These are phyloP conservation scores for Nebria ingens DNA, from an alignment of 1,140 invertebrate genomes.

Conservation along the genomic window DNA sequence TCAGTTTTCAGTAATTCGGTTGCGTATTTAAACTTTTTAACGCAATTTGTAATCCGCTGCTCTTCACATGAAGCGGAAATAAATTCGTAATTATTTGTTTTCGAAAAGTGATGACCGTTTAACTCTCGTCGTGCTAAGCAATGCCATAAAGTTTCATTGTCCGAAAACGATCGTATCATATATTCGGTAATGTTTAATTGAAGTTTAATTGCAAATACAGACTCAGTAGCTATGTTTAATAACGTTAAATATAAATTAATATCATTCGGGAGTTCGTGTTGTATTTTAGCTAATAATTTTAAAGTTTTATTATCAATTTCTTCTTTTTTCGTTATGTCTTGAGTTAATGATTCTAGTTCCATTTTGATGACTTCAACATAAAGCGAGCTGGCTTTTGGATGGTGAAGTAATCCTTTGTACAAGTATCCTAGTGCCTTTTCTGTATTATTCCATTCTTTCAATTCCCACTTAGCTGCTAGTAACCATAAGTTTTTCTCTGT, in stretches of 20 bases:
- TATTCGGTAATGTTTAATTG: background rate
- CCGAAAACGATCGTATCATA: background rate
- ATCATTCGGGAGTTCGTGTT: background rate
- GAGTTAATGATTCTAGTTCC: background rate
- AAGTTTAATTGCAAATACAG: background rate
- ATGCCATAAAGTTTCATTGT: background rate
- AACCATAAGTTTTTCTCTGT: background rate
- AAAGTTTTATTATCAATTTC: background rate
- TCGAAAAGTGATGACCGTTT: background rate
- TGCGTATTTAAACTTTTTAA: background rate
- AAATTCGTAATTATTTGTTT: background rate
- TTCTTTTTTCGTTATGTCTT: background rate
- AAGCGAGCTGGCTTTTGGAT: background rate
- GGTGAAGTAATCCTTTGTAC: background rate
- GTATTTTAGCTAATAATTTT: background rate
- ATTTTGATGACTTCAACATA: background rate
- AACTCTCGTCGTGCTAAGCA: background rate
- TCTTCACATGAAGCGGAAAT: background rate
- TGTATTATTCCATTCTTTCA: background rate
- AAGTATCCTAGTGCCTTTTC: background rate
- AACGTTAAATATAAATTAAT: background rate
- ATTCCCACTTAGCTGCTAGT: background rate
- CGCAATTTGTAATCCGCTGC: background rate
- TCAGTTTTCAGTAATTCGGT: background rate
- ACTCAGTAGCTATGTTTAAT: background rate